A percentile compares a stretch with the other conserved stretches of the same genome.
phyloP scores from a whole-genome alignment of 2,113 vertebrate genomes.

The Coregonus clupeaformis region DNA sequence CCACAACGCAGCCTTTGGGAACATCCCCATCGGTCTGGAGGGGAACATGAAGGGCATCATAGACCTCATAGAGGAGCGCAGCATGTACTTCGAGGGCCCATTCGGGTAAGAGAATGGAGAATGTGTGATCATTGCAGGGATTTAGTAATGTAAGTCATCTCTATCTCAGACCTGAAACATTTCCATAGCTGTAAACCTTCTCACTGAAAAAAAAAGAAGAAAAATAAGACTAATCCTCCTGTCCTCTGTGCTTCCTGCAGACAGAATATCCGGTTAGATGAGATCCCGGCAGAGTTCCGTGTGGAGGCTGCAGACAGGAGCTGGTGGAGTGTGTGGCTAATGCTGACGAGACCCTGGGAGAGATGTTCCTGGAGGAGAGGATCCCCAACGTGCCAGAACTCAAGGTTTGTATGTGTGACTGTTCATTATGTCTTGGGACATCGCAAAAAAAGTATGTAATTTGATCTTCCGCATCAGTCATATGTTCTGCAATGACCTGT shows the following conservation, averaged over 20 bases:
- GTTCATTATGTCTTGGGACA: too few relatives aligned
- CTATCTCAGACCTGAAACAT: too few relatives aligned
- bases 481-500: conserved; percentile 1
- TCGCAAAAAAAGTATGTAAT: too few relatives aligned
- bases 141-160: too few relatives aligned
- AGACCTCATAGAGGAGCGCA: conserved; percentile 90
- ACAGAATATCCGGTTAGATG: conserved; percentile 77
- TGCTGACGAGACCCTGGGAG: conserved; percentile 87
- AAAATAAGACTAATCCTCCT: too few relatives aligned
- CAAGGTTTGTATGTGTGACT: conserved; percentile 73
- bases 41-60: conserved; percentile 86
- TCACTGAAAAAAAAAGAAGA: too few relatives aligned
- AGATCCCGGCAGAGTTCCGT: conserved; percentile 83
- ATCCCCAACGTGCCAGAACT: conserved; percentile 80
- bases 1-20: conserved; percentile 90
- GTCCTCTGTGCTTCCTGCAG: conserved; percentile 57
- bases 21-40: conserved; percentile 91
- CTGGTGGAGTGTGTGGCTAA: conserved; percentile 92
- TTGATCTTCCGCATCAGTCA: background rate
- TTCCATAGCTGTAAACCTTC: too few relatives aligned
- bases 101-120: conserved; percentile 81
- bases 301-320: conserved; percentile 80
- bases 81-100: conserved; percentile 90
- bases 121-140: too few relatives aligned
- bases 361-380: conserved; percentile 93